Percentiles rank a stretch among this genome's conserved stretches.
These are phyloP conservation scores for Lypha dubia DNA, from an alignment of 2,888 invertebrate genomes.

Conservation along the genomic window DNA sequence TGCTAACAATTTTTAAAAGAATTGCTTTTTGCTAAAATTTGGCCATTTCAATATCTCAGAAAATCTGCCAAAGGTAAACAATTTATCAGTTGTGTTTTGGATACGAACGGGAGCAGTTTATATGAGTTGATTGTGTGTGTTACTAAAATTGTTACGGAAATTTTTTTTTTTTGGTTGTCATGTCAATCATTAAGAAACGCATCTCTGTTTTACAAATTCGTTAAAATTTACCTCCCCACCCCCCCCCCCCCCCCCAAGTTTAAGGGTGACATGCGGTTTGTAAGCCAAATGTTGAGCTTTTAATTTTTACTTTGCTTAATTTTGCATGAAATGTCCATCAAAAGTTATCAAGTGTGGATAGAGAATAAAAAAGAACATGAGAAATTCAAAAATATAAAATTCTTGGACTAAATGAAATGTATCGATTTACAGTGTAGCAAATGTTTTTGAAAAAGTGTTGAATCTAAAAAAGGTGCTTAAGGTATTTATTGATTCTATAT, in stretches of 20 bases:
- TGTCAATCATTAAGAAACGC: neutral
- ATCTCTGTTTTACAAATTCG: neutral
- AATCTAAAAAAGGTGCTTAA: neutral
- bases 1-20: slow-evolving; percentile 31
- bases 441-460: neutral
- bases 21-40: slow-evolving; percentile 50
- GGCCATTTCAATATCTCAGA: slow-evolving; percentile 49
- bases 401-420: slow-evolving; percentile 4
- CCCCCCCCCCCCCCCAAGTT: neutral
- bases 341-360: neutral
- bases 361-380: too few relatives aligned
- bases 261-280: neutral
- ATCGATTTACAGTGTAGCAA: slow-evolving; percentile 10
- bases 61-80: slow-evolving; percentile 71
- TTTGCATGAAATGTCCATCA: slow-evolving; percentile 24
- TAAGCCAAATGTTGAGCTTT: neutral
- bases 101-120: slow-evolving; percentile 79
- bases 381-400: slow-evolving; percentile 7
- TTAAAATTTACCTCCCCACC: too few relatives aligned
- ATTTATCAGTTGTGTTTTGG: slow-evolving; percentile 78
- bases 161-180: neutral
- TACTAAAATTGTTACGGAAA: slow-evolving; percentile 19
- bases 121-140: slow-evolving; percentile 32
- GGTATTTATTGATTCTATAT: neutral
- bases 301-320: neutral